These are phyloP conservation scores for Psilanteris sp. DNA, from an alignment of 1,140 invertebrate genomes.

Conservation along the genomic window DNA sequence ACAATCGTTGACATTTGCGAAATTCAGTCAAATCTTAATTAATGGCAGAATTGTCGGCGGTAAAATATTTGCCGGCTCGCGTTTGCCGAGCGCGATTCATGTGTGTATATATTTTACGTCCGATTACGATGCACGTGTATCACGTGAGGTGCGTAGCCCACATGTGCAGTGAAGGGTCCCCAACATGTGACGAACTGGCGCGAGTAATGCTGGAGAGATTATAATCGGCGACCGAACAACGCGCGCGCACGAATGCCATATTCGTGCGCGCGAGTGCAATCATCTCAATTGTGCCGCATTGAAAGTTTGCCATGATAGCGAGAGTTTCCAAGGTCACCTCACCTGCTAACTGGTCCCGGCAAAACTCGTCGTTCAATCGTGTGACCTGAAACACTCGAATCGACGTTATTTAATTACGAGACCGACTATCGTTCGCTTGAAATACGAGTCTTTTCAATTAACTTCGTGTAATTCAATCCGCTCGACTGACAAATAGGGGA, in stretches of 20 bases:
- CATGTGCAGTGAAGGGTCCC: conserved; percentile 70
- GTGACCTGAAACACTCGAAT: conserved; percentile 37
- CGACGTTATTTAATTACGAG: conserved; percentile 23
- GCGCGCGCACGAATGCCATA: conserved; percentile 46
- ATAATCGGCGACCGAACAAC: conserved; percentile 49
- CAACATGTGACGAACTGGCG: conserved; percentile 56
- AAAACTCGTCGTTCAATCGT: conserved; percentile 21
- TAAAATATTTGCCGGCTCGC: too few relatives aligned
- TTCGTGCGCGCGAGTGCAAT: conserved; percentile 6
- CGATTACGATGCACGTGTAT: conserved; percentile 68
- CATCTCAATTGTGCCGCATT: conserved; percentile 16
- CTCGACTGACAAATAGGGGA: not conserved
- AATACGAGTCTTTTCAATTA: conserved; percentile 29
- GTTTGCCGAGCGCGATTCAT: conserved; percentile 13
- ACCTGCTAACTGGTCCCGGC: conserved; percentile 37
- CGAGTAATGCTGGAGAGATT: conserved; percentile 44
- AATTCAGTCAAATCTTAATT: too few relatives aligned
- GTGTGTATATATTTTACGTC: conserved; percentile 55
- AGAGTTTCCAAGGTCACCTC: conserved; percentile 30
- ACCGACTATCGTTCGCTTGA: conserved; percentile 1
- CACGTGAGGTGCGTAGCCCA: conserved; percentile 62
- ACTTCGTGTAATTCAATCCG: conserved; percentile 8
- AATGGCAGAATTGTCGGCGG: too few relatives aligned
- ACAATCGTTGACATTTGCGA: too few relatives aligned
- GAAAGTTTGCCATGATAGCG: conserved; percentile 46